Evolutionary conservation across 2,797 vertebrate species (phyloP).

Genomic region (Notolabrus celidotus): DNA sequence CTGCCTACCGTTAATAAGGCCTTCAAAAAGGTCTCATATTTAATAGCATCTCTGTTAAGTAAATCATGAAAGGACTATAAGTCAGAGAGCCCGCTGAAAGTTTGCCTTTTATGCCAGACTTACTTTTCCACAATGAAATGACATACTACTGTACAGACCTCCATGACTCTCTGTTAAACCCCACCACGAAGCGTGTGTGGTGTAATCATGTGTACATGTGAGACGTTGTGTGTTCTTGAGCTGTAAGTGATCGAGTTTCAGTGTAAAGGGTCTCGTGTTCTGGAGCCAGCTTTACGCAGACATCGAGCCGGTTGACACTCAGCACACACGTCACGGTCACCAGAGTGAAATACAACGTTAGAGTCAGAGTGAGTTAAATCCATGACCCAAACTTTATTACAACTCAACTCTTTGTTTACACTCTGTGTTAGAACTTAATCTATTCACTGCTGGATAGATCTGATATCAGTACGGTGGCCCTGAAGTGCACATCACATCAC

Average conservation of each 20-base stretch:
- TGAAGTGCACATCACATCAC: too few species aligned
- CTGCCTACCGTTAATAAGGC: constrained; percentile 71
- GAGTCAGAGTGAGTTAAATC: constrained; percentile 26
- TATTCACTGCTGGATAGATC: too few species aligned
- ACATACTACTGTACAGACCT: constrained; percentile 77
- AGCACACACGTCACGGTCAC: constrained; percentile 22
- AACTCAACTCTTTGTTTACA: constrained; percentile 26
- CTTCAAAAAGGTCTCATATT: constrained; percentile 74
- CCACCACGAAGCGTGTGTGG: constrained; percentile 61
- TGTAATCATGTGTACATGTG: constrained; percentile 39
- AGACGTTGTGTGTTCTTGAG: constrained; percentile 46
- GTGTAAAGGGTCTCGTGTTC: constrained; percentile 53
- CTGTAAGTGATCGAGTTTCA: constrained; percentile 29
- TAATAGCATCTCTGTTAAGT: constrained; percentile 73
- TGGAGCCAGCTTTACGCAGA: constrained; percentile 44
- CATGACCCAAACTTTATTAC: constrained; percentile 46
- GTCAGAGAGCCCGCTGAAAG: constrained; percentile 68
- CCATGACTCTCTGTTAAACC: constrained; percentile 64
- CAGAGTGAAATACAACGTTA: constrained; percentile 27
- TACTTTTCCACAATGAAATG: constrained; percentile 74
- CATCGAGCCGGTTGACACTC: constrained; percentile 35
- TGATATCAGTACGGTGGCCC: too few species aligned
- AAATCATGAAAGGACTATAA: constrained; percentile 76
- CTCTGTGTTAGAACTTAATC: too few species aligned
- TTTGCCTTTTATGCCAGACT: constrained; percentile 76